Conservation (phyloP, 2,113 vertebrate species). For the Eclectus roratus region DNA sequence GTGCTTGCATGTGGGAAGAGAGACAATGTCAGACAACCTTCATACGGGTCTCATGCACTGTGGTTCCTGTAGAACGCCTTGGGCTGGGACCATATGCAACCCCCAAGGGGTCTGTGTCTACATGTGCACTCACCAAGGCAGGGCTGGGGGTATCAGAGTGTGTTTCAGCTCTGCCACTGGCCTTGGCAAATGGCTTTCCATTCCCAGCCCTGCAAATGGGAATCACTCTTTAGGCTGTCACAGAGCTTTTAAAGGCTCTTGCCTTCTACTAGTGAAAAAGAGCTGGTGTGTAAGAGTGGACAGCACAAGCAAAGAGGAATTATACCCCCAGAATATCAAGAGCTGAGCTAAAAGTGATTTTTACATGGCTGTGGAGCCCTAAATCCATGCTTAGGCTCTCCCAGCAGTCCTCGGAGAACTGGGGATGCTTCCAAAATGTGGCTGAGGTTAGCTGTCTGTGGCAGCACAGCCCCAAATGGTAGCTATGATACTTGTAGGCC, state of each 20-base stretch:
- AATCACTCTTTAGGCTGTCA: not conserved
- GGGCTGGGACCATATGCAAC: rapidly evolving
- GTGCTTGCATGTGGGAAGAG: rapidly evolving
- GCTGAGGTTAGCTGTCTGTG: not conserved
- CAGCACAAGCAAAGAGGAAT: not conserved
- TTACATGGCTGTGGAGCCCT: not conserved
- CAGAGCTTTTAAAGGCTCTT: not conserved
- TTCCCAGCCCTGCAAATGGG: not conserved
- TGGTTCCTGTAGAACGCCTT: rapidly evolving
- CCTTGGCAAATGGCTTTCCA: not conserved
- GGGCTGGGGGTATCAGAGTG: rapidly evolving
- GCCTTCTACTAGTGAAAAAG: not conserved
- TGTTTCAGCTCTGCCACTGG: not conserved
- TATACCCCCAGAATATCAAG: not conserved
- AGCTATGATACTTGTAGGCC: not conserved
- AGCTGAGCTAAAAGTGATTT: not conserved
- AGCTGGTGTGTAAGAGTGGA: not conserved
- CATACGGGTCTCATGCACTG: rapidly evolving
- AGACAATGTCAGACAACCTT: not conserved
- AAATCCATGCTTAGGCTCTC: not conserved
- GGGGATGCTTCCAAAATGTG: not conserved
- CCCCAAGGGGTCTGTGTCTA: rapidly evolving
- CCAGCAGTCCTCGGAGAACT: not conserved
- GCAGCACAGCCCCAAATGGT: not conserved
- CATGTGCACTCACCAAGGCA: rapidly evolving